A percentile compares a stretch with the other conserved stretches of the same genome.
These are phyloP conservation scores for Beaufortia kweichowensis DNA, from an alignment of 2,113 vertebrate species.

Conservation along the genomic window DNA sequence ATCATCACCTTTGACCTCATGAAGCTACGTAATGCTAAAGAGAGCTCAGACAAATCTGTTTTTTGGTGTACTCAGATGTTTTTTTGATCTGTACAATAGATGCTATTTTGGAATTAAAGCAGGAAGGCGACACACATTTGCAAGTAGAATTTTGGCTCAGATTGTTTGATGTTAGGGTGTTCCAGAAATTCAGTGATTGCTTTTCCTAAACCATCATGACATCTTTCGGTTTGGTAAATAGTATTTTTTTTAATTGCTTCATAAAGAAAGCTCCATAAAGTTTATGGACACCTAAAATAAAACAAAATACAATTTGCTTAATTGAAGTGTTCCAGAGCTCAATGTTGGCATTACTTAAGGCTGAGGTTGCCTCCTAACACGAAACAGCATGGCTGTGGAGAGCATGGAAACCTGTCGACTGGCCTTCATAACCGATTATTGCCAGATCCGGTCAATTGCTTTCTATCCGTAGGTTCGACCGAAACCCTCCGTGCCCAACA, in stretches of 20 bases:
- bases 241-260: too few species aligned
- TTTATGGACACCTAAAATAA: too few species aligned
- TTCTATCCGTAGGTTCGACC: conserved; percentile 83
- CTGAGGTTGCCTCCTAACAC: background rate
- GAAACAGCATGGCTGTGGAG: conserved; percentile 41
- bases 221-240: background rate
- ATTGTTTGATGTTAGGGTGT: too few species aligned
- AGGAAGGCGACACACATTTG: too few species aligned
- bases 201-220: background rate
- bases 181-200: background rate
- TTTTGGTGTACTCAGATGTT: background rate
- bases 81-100: background rate
- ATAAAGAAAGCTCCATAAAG: too few species aligned
- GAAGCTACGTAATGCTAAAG: conserved; percentile 56
- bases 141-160: too few species aligned
- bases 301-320: too few species aligned
- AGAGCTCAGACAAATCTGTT: conserved; percentile 51
- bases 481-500: conserved; percentile 87
- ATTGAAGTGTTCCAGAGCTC: conserved; percentile 40
- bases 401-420: conserved; percentile 25
- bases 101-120: too few species aligned
- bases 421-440: background rate
- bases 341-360: conserved; percentile 54
- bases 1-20: conserved; percentile 11
- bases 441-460: too few species aligned